Base-by-base conservation (phyloP, 2,797 vertebrate genomes). In the Schizopygopsis pylzovi region DNA sequence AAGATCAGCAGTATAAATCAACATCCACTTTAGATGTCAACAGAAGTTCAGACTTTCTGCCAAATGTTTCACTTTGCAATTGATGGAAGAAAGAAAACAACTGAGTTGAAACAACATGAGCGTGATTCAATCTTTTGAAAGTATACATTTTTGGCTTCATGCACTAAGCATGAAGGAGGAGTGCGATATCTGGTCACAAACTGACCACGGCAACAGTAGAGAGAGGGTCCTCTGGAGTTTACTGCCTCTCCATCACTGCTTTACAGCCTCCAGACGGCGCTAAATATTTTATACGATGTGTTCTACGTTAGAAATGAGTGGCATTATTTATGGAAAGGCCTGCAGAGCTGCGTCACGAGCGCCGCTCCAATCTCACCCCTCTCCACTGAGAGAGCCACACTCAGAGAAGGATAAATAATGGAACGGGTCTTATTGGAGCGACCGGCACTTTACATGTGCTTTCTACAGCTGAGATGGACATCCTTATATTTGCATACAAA, bases 241-340 rank as follows among this genome's bases (percentile, higher is more conserved):
- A 77, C 77, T 80, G 78, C 88, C 82, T 88, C 52, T 83, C 84
- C 86, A 47, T 84, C 85, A 47, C 67, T 63, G 89, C 92, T 92
- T 84, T 91, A 89, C 77, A 87, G 90, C 90, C 91, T 87, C 88
- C 85, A 92, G 45, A 70, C 85, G n/a, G 86, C 76, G 90, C 89
- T 93, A 89, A 93, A 93, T 93, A 93, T 95, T 94, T 94, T 88
- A 94, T 90, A 87, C 41, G 83, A 92, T 92, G 92, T 92, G 91
- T 89, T 85, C 85, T 79, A 77, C 72, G 70, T 87, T 80, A 59
- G 75, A 84, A 82, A 87, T 52, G 89, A 92, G 88, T 70, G 85
- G n/a, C 43, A 54, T 88, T 93, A 93, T 94, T 94, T 93, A 94
- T 93, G 92, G 89, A 88, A 83, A 90, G 90, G 90, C 89, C 85